Evolutionary conservation across 2,888 invertebrate species (phyloP), one percentile per base, ranked within the genome.

Genomic region (Agriopis marginaria): DNA sequence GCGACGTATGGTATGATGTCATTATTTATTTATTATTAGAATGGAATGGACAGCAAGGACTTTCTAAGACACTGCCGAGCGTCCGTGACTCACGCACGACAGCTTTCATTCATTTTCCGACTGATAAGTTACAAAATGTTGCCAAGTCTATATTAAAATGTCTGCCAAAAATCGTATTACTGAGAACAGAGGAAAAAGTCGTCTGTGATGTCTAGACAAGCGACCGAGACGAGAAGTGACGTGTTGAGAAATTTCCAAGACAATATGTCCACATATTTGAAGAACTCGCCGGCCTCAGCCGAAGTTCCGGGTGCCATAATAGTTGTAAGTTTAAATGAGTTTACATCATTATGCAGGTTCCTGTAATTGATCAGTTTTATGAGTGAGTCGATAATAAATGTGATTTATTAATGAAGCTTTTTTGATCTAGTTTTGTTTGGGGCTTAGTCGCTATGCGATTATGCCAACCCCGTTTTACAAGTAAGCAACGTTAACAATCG

Each of bases 111-210:
- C 92, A 93, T 90, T 91, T 89, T 88, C 86, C 86, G 77, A 86
- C 83, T 85, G 86, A 89, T 88, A 88, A 89, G 86, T 88, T 84
- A 82, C 82, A 82, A 83, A 74, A 85, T 84, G 86, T 89, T 93
- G 93, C 92, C 93, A 93, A 92, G 88, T 88, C 80, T 87, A 87
- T 89, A 85, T 88, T 85, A 86, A 86, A 81, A 82, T 81, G 81
- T 83, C 89, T 93, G 93, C 92, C 93, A 93, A 92, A 91, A 89
- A 86, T 83, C 87, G 86, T 91, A 90, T 89, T 92, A 92, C 92
- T 86, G 87, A 89, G 92, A 91, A 91, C 77, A 89, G 90, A 87
- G 88, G 89, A 66, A 86, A 81, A 89, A 88, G 79, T 86, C 83
- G 79, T 84, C 81, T 82, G 81, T 80, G 80, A 79, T 82, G 92